A percentile compares a stretch with the other conserved stretches of the same genome.
These are phyloP conservation scores for Onthophagus sagittarius DNA, from an alignment of 2,888 invertebrate species.

Conservation along the genomic window DNA sequence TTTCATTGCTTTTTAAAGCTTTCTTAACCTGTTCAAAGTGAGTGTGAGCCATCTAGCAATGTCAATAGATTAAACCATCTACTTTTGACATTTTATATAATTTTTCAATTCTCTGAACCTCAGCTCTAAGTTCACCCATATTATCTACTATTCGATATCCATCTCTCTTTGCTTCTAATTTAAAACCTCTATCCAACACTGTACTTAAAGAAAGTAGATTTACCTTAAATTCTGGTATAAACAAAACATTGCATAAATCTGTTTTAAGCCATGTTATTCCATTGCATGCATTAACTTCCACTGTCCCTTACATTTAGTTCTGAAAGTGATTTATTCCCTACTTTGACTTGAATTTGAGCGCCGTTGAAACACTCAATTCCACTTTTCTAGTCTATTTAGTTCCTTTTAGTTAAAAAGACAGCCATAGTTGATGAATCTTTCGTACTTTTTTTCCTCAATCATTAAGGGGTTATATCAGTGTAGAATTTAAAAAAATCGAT, in stretches of 20 bases:
- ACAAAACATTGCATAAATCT: conserved; percentile 22
- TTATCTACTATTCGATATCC: conserved; percentile 14
- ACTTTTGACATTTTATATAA: conserved; percentile 5
- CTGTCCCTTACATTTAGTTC: conserved; percentile 20
- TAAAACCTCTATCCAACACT: conserved; percentile 22
- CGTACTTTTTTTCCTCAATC: conserved; percentile 17
- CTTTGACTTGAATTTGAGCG: conserved; percentile 21
- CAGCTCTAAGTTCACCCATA: no score
- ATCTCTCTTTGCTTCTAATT: conserved; percentile 16
- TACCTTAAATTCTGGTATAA: conserved; percentile 22
- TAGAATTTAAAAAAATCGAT: conserved; percentile 27
- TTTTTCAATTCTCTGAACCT: not conserved
- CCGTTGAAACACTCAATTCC: no score
- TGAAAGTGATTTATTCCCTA: conserved; percentile 22
- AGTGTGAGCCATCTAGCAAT: conserved; percentile 16
- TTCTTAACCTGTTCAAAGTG: conserved; percentile 15
- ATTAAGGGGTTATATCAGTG: conserved; percentile 28
- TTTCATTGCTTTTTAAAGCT: no score
- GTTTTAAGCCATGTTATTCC: conserved; percentile 22
- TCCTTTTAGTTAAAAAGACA: not conserved
- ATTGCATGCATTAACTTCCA: conserved; percentile 20
- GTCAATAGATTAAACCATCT: not conserved
- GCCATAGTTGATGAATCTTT: not conserved
- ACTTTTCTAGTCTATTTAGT: not conserved
- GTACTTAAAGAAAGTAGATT: conserved; percentile 23